Evolutionary conservation across 2,888 invertebrate genomes (phyloP), one percentile per base, ranked within the genome.

Genomic region (Crepidodera aurea): DNA sequence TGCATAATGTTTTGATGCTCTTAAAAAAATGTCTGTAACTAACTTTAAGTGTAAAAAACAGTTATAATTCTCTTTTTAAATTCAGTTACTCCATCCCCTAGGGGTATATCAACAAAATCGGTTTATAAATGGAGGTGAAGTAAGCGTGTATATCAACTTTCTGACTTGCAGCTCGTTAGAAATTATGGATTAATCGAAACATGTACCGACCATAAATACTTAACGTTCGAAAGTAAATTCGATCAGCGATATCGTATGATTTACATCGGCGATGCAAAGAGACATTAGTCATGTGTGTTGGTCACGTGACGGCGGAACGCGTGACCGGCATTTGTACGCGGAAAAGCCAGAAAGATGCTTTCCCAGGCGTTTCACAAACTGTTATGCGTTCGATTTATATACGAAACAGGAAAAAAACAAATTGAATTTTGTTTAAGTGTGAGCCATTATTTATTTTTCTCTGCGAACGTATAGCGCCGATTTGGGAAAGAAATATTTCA

Each of bases 231-330:
- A 55, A 55, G 55, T 55, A 55, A 55, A 55, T 61, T 55, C 61
- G 56, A 56, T 56, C 50, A 51, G 22, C 48, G 32, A 42, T 50
- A 39, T 39, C 51, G 32, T 44, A 40, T 61, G 61, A 61, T 61
- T 61, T 61, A 61, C 55, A 55, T 61, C 55, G 40, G 10, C 53
- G 55, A 50, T 48, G 53, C 29, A 48, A 50, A 55, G 29, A 22
- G 29, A 51, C 55, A 50, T 61, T 50, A 61, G 61, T 61, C 55
- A 61, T 61, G 61, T 61, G 61, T 55, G 25, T 48, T 32, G 22
- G 48, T 40, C 55, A 61, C 61, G 61, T 61, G 55, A 61, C 61
- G 48, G 39, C 19, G n/a, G 22, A n/a, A 19, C 32, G 60, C 60
- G 60, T 60, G 60, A 60, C 60, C 60, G 37, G 60, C 60, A 60